Evolutionary conservation across 2,113 vertebrate species (phyloP).

Genomic region (Hypocryptadius cinnamomeus): DNA sequence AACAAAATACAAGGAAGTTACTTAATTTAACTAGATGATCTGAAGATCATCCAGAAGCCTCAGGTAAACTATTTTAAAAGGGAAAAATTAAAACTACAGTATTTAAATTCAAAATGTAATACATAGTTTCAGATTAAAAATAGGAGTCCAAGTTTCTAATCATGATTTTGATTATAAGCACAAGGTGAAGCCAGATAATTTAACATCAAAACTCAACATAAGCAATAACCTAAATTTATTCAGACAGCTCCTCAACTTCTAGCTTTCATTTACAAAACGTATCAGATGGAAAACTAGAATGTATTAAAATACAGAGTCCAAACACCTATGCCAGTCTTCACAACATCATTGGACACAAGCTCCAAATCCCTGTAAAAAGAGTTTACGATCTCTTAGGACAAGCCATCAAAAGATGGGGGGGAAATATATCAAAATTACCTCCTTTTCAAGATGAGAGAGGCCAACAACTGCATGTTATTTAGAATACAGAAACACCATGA

Average conservation of each 20-base stretch:
- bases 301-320: not conserved
- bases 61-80: not conserved
- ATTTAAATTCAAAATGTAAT: not conserved
- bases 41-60: not conserved
- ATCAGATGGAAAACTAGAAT: not conserved
- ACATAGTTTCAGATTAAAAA: not conserved
- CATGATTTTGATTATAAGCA: not conserved
- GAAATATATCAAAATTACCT: not conserved
- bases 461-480: not conserved
- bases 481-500: not conserved
- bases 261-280: not conserved
- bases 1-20: not conserved
- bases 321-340: not conserved
- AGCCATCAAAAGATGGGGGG: accelerated
- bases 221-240: not conserved
- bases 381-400: not conserved
- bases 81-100: not conserved
- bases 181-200: not conserved
- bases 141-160: not conserved
- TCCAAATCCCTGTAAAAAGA: not conserved
- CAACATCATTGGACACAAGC: not conserved
- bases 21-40: not conserved
- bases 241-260: not conserved
- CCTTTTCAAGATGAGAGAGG: not conserved
- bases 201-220: not conserved